Percentiles rank a stretch among this genome's conserved stretches.
These are phyloP conservation scores for Delphinus delphis DNA, from an alignment of 2,113 vertebrate species.

Conservation along the genomic window DNA sequence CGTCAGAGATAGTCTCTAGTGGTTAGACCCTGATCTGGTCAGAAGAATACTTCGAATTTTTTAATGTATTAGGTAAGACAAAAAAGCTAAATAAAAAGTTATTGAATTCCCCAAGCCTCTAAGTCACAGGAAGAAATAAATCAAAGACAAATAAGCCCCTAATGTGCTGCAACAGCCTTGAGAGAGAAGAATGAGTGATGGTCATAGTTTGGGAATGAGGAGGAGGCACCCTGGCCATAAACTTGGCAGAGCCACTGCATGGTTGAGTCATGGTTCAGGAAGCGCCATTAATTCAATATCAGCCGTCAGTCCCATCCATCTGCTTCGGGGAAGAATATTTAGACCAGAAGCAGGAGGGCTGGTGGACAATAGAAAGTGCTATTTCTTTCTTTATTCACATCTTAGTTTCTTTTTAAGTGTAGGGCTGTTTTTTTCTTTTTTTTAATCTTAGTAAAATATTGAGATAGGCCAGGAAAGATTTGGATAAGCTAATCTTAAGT, in stretches of 20 bases:
- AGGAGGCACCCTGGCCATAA: background rate
- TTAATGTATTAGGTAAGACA: background rate
- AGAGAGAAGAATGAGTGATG: background rate
- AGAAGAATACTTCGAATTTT: background rate
- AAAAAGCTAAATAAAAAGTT: background rate
- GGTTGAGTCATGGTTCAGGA: background rate
- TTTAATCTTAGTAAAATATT: background rate
- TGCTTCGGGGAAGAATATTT: background rate
- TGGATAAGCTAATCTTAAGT: background rate
- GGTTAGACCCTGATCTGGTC: background rate
- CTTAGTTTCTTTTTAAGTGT: constrained; percentile 6
- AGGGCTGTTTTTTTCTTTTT: background rate
- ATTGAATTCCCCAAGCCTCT: background rate
- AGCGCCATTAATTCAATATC: background rate
- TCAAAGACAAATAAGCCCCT: background rate
- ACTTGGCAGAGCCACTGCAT: background rate
- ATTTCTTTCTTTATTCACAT: background rate
- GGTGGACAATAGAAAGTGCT: background rate
- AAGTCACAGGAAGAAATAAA: background rate
- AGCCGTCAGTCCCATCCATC: background rate
- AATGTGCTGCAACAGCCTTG: background rate
- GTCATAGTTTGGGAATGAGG: background rate
- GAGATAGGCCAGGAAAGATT: background rate
- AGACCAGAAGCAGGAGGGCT: background rate
- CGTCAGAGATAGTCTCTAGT: background rate